A percentile compares a stretch with the other conserved stretches of the same genome.
These are phyloP conservation scores for Karalla daura DNA, from an alignment of 2,797 vertebrate species.

Conservation along the genomic window DNA sequence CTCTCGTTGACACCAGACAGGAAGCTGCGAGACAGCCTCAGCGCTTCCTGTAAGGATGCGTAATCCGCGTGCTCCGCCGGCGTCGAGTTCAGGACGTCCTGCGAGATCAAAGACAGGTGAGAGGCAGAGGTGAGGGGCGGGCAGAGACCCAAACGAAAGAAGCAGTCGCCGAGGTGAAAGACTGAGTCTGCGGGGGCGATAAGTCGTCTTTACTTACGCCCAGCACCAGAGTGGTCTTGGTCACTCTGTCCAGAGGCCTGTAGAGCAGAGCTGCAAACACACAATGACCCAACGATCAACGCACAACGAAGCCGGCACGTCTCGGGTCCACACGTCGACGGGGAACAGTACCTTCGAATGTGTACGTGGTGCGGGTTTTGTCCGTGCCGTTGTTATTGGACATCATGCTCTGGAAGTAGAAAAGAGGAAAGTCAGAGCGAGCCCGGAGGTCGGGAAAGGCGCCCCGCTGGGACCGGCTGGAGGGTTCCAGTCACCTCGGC, in stretches of 20 bases:
- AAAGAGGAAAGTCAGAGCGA: neutral
- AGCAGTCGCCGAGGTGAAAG: neutral
- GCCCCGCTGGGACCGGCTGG: too few species aligned
- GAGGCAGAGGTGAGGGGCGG: neutral
- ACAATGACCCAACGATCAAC: slow-evolving; percentile 24
- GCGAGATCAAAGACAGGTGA: slow-evolving; percentile 1
- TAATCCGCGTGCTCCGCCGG: slow-evolving; percentile 75
- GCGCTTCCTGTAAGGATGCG: slow-evolving; percentile 71
- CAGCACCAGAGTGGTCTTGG: slow-evolving; percentile 83
- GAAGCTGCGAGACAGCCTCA: slow-evolving; percentile 83
- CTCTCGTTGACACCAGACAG: slow-evolving; percentile 84
- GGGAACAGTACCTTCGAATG: slow-evolving; percentile 82
- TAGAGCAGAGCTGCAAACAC: slow-evolving; percentile 80
- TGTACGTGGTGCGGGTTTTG: slow-evolving; percentile 75
- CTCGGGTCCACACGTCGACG: too few species aligned
- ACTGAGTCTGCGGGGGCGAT: neutral
- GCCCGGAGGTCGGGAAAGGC: neutral
- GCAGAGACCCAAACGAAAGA: neutral
- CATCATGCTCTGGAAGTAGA: slow-evolving; percentile 82
- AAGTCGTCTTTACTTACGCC: slow-evolving; percentile 72
- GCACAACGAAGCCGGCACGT: too few species aligned
- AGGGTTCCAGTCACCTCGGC: slow-evolving; percentile 71
- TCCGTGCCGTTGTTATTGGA: slow-evolving; percentile 68
- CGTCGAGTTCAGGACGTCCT: slow-evolving; percentile 83
- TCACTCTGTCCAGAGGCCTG: slow-evolving; percentile 85